Conservation (phyloP, 1,140 invertebrate genomes). For the Octopus bimaculoides region DNA sequence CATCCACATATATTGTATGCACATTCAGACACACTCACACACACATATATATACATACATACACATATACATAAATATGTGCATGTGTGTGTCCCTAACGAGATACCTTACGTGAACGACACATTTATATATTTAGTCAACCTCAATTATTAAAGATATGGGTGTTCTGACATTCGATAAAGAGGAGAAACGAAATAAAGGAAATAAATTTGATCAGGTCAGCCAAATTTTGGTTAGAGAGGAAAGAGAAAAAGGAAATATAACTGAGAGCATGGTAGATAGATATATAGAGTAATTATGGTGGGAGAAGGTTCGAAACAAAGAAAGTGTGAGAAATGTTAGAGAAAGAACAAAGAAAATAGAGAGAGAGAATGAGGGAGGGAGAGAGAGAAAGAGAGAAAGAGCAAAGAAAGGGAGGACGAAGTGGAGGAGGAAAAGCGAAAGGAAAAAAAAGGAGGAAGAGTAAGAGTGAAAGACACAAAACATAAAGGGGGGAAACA, state of each 20-base stretch:
- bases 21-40: not conserved
- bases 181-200: slow-evolving; percentile 10
- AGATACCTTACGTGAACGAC: not conserved
- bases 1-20: not conserved
- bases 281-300: slow-evolving; percentile 5
- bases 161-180: not conserved
- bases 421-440: not conserved
- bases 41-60: not conserved
- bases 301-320: slow-evolving; percentile 6
- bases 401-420: not conserved
- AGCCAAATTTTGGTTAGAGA: slow-evolving; percentile 11
- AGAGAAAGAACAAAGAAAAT: not conserved
- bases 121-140: not conserved
- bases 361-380: not conserved
- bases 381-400: slow-evolving; percentile 17
- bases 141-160: no score
- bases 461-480: not conserved
- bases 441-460: not conserved
- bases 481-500: not conserved
- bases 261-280: slow-evolving; percentile 18
- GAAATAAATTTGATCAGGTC: not conserved
- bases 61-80: not conserved
- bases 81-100: not conserved
- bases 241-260: slow-evolving; percentile 7
- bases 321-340: slow-evolving; percentile 2